Base-by-base conservation (phyloP, 2,888 invertebrate species). In the Bellardia bayeri region DNA sequence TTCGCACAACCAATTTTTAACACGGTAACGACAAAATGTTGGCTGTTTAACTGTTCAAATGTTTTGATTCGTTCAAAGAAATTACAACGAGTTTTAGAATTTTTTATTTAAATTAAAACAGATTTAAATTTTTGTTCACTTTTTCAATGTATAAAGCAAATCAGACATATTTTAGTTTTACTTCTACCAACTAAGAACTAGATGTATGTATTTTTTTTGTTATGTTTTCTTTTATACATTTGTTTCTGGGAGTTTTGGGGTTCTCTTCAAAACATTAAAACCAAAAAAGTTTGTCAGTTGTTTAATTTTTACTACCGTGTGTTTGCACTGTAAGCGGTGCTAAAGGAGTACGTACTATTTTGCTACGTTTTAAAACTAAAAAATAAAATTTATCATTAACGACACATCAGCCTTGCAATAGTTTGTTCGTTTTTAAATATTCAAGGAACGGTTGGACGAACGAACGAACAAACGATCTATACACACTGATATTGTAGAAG, bases 401-500 rank as follows among this genome's bases (percentile, higher is more conserved):
- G 23, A 75, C 54, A 69, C 30, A 74, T 74, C 72, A 68, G 72
- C 51, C 42, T 45, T 51, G 54, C 68, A 58, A 45, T 40, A 33
- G 11, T 3, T 14, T n/a, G 33, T n/a, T 23, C 11, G 14, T 69
- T 30, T 69, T 64, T 2, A 40, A 68, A 13, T 30, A 6, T 30
- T 49, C 16, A 42, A 37, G n/a, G 8, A 75, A 75, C 82, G 69
- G 69, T 42, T 76, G 42, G n/a, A 63, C 14, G 61, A 61, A 61
- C 33, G 45, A 14, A 33, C 58, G 30, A 76, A 45, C 30, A 14
- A 58, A 49, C 11, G 45, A 37, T 56, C 64, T 74, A 74, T 56
- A 37, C 66, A 58, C 9, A 61, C 64, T 87, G 83, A 87, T 78
- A 87, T 76, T 68, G 56, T 56, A 51, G 82, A 79, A 85, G 87